These are phyloP conservation scores for Polia nebulosa DNA, from an alignment of 2,888 invertebrate genomes.

Conservation along the genomic window DNA sequence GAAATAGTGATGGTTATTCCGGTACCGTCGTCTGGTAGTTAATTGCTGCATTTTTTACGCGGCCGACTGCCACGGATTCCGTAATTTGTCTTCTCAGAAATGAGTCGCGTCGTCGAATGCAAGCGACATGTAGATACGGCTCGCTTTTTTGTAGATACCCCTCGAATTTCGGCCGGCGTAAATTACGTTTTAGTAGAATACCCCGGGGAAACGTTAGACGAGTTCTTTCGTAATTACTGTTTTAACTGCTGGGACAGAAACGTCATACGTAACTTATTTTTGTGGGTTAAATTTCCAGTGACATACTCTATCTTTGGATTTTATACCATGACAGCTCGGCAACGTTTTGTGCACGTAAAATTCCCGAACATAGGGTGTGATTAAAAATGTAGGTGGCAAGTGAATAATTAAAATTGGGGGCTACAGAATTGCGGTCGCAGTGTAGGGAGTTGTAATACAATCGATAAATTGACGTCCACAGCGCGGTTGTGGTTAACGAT, in stretches of 20 bases:
- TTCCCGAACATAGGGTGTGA: constrained; percentile 53
- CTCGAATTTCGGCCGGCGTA: constrained; percentile 87
- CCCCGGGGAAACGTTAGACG: constrained; percentile 89
- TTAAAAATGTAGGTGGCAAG: constrained; percentile 71
- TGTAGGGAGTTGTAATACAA: constrained; percentile 77
- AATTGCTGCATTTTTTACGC: constrained; percentile 90
- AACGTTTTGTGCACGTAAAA: constrained; percentile 38
- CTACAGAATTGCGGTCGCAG: constrained; percentile 72
- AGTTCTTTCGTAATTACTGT: constrained; percentile 88
- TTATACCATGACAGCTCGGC: constrained; percentile 34
- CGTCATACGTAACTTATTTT: constrained; percentile 88
- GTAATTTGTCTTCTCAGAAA: constrained; percentile 91
- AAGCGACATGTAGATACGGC: constrained; percentile 87
- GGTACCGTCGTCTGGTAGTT: constrained; percentile 81
- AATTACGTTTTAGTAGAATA: constrained; percentile 89
- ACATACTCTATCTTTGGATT: constrained; percentile 65
- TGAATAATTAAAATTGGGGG: constrained; percentile 79
- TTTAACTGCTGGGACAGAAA: constrained; percentile 88
- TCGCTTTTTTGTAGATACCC: constrained; percentile 76
- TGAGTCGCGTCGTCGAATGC: constrained; percentile 90
- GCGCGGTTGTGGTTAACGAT: constrained; percentile 81
- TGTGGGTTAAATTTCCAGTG: constrained; percentile 78
- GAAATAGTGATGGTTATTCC: constrained; percentile 87
- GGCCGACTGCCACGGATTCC: constrained; percentile 85
- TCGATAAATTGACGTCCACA: constrained; percentile 83